Base-by-base conservation (phyloP, 2,797 vertebrate genomes). In the Chelon auratus region DNA sequence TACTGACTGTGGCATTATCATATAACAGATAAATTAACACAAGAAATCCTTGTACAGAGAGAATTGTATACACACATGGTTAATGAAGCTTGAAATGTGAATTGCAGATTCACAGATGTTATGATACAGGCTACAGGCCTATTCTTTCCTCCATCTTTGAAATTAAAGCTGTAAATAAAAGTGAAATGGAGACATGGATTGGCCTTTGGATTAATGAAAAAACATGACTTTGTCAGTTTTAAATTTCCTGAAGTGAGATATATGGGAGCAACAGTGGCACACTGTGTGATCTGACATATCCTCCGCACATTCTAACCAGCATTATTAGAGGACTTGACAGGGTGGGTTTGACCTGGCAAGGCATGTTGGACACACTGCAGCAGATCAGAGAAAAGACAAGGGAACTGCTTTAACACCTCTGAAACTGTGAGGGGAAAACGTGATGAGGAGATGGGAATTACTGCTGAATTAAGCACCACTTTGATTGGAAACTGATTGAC, bases 401-500 rank as follows among this genome's bases (percentile, higher is more conserved):
- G 73, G 56, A 78, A 70, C 73, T 60, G 68, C 86, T 78, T 77
- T 62, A 80, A 86, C 78, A 71, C 65, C 78, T 78, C 61, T 74
- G 81, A 88, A 90, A 90, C 79, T 70, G 80, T 30, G 82, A 76
- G 58, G 71, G 37, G 51, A 81, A 81, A 90, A 79, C 37, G 69
- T 73, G 89, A 89, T 51, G 83, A 84, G 78, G 89, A 87, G 85
- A 83, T 85, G 89, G 87, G 89, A 93, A 94, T 94, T 93, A 93
- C 80, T 88, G 87, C 87, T 89, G 92, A 94, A 94, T 94, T 93
- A 94, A 91, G 89, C 89, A 83, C 78, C 85, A 63, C 91, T 94
- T 94, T 94, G 92, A 94, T 94, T 92, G 91, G 86, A 85, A 92
- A 89, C 82, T 91, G 92, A 94, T 93, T 92, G 92, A 90, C 90